Base-by-base conservation (phyloP, 1,140 invertebrate genomes). In the Cydia splendana region DNA sequence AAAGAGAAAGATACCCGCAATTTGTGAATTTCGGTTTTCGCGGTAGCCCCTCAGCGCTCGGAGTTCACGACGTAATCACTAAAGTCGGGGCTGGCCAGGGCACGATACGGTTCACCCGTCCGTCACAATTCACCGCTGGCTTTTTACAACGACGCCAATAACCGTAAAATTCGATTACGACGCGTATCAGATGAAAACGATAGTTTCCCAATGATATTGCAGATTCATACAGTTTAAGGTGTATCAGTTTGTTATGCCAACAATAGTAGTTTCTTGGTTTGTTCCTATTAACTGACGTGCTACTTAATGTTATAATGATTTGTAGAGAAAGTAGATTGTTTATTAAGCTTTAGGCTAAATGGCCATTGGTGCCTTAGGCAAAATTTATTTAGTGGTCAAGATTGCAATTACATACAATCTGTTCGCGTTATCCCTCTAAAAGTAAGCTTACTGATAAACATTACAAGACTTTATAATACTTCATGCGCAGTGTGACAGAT, bases 141-240 rank as follows among this genome's bases (percentile, higher is more conserved):
- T 87, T 88, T 90, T 89, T 87, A 83, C 71, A 34, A 80, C 79
- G 77, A 76, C 79, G 84, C 76, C 82, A 87, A 87, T 85, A 84
- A 85, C 88, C 88, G 89, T 88, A 80, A 87, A 89, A 91, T 87
- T 89, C 81, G 82, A 91, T 86, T 89, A 88, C 84, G 80, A 79
- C 77, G 82, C 83, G 82, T 84, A 84, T 84, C 82, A 81, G 82
- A 87, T 79, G 85, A 87, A 88, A 89, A 86, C 84, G 85, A 88
- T 83, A 86, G 82, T 87, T 87, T 81, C 83, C 77, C 83, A 84
- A 76, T 78, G 77, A 76, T 80, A 79, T 81, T 74, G 74, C 75
- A 76, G 48, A 12, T 30, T 18, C n/a, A 57, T 34, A 38, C 65
- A 30, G 28, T 10, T 71, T 71, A 15, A 34, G 65, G 65, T 69